Base-by-base conservation (phyloP, 2,888 invertebrate genomes). In the Orchesella flavescens region DNA sequence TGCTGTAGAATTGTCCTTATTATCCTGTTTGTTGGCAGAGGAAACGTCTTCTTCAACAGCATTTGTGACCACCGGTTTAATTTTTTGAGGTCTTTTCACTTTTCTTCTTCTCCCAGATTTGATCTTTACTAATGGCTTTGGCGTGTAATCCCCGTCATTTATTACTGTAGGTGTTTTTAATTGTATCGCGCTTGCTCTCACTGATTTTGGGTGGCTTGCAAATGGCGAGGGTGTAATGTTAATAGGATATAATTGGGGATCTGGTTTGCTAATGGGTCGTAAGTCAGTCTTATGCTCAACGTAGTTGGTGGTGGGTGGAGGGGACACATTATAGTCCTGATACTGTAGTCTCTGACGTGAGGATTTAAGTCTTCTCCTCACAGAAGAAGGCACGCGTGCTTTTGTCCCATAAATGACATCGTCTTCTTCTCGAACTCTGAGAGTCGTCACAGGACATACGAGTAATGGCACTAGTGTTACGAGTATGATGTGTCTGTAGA, bases 51-150 rank as follows among this genome's bases (percentile, higher is more conserved):
- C 85, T 15, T 85, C 84, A 19, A 79, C 78, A 2, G 73, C 76
- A 65, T 77, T 86, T 24, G 77, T 57, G 43, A 83, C 80, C 12
- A 84, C 24, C 10, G 80, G 81, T 23, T 83, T 84, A n/a, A 76
- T 57, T 55, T 86, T 86, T 2, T 69, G 66, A 5, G 87, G 87
- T 53, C 86, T 72, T 59, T 87, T 87, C n/a, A 86, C 83, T 77
- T 87, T 87, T 73, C 87, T 77, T 59, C 87, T 72, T n/a, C 87
- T 68, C 17, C 84, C 73, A 12, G 83, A 66, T 65, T 86, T 85
- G 44, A 78, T 75, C 69, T 86, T 86, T 5, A 79, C 66, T 3
- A 75, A 43, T 1, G 85, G 77, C 46, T 81, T 82, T 5, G 84
- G 84, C 24, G 80, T 83, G 59, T 79, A 83, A 17, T 85, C 79